Percentiles rank a stretch among this genome's conserved stretches.
Evolutionary conservation across 2,113 vertebrate genomes (phyloP).

Genomic region (Phaethon lepturus): DNA sequence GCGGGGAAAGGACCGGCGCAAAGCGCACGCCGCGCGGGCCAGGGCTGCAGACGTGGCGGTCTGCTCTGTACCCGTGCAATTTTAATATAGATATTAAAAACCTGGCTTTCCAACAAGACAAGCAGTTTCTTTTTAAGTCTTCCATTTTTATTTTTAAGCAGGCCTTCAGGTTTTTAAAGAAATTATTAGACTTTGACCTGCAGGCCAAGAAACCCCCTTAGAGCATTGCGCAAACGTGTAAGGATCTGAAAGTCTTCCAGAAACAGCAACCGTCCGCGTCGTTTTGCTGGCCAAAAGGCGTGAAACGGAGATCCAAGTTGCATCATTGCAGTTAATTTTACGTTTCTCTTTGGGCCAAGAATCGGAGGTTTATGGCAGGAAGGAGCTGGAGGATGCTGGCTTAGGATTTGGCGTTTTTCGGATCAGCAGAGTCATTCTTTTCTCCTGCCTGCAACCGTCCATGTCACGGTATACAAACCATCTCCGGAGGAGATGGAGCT

Average conservation of each 20-base stretch:
- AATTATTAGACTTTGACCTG: neutral
- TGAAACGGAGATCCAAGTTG: neutral
- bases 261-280: neutral
- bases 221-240: neutral
- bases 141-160: neutral
- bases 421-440: neutral
- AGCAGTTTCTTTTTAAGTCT: neutral
- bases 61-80: neutral
- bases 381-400: neutral
- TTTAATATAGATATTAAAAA: neutral
- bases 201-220: neutral
- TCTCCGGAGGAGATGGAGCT: neutral
- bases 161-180: neutral
- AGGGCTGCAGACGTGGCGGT: neutral
- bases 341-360: neutral
- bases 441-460: neutral
- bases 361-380: neutral
- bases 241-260: neutral
- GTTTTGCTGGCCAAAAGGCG: neutral
- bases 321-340: neutral
- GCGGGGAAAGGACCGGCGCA: neutral
- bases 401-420: neutral
- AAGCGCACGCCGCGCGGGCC: accelerated
- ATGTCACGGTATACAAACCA: neutral
- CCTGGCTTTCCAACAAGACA: neutral